A percentile compares a stretch with the other conserved stretches of the same genome.
phyloP scores from a whole-genome alignment of 1,140 invertebrate genomes.

The Bombus sylvicola region DNA sequence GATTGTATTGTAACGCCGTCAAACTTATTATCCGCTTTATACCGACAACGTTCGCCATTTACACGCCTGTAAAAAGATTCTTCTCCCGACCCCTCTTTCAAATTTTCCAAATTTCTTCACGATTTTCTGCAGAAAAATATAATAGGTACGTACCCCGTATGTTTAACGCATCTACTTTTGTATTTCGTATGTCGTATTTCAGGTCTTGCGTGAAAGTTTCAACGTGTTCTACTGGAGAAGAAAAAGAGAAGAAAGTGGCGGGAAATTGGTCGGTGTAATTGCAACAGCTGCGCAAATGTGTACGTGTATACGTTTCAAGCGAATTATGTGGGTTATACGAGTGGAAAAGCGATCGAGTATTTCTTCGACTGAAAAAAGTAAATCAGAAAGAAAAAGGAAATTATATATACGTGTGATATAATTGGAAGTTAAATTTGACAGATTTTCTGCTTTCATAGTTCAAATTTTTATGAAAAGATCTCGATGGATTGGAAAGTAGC shows the following conservation, averaged over 20 bases:
- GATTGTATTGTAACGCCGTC: constrained; percentile 74
- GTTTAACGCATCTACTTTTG: background rate
- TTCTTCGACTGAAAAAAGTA: background rate
- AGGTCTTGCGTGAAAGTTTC: background rate
- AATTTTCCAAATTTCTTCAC: background rate
- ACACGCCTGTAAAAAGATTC: background rate
- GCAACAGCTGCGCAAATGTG: background rate
- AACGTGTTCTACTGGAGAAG: background rate
- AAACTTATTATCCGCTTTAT: constrained; percentile 67
- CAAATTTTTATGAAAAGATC: background rate
- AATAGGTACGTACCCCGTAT: background rate
- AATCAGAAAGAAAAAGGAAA: background rate
- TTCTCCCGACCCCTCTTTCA: background rate
- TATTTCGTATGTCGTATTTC: background rate
- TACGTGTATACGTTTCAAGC: background rate
- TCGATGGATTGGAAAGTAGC: background rate
- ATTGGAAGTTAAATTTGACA: background rate
- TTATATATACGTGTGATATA: background rate
- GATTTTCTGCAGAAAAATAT: background rate
- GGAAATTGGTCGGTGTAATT: background rate
- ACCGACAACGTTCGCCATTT: background rate
- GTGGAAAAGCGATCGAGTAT: too few species aligned
- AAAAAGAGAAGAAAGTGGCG: background rate
- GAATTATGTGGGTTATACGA: too few species aligned
- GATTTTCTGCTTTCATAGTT: background rate